These are phyloP conservation scores for Tragelaphus strepsiceros DNA, from an alignment of 2,113 vertebrate genomes.

Conservation along the genomic window DNA sequence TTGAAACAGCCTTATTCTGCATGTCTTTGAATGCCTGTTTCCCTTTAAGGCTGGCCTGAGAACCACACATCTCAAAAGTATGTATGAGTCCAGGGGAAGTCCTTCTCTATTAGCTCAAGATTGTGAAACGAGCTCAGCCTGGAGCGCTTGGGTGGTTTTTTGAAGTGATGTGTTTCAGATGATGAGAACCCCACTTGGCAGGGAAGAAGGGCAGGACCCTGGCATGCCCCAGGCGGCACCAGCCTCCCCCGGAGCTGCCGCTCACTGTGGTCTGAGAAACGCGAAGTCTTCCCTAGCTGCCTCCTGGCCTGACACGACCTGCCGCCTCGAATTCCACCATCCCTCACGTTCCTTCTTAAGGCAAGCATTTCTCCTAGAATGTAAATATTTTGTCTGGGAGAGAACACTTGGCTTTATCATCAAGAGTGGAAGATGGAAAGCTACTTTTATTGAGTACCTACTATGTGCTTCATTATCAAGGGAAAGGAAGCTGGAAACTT, in stretches of 20 bases:
- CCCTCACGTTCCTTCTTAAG: not conserved
- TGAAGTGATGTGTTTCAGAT: not conserved
- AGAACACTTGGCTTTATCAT: not conserved
- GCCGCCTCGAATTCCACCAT: not conserved
- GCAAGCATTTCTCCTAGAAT: not conserved
- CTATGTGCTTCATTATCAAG: not conserved
- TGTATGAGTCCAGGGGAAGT: not conserved
- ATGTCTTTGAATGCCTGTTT: not conserved
- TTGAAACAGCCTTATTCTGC: not conserved
- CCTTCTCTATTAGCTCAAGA: not conserved
- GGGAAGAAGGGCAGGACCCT: no score
- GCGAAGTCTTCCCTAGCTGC: no score
- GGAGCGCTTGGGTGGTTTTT: not conserved
- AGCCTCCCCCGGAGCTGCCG: not conserved
- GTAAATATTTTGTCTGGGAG: slow-evolving; percentile 20
- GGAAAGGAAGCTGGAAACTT: not conserved
- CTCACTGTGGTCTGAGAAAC: not conserved
- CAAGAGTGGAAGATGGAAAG: not conserved
- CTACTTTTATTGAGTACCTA: not conserved
- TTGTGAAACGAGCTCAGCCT: not conserved
- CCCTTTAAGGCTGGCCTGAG: not conserved
- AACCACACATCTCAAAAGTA: not conserved
- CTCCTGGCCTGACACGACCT: rapidly evolving
- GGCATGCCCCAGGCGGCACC: rapidly evolving
- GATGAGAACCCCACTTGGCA: rapidly evolving